Conservation (phyloP, 2,888 invertebrate species). For the Ophion obscuratus region DNA sequence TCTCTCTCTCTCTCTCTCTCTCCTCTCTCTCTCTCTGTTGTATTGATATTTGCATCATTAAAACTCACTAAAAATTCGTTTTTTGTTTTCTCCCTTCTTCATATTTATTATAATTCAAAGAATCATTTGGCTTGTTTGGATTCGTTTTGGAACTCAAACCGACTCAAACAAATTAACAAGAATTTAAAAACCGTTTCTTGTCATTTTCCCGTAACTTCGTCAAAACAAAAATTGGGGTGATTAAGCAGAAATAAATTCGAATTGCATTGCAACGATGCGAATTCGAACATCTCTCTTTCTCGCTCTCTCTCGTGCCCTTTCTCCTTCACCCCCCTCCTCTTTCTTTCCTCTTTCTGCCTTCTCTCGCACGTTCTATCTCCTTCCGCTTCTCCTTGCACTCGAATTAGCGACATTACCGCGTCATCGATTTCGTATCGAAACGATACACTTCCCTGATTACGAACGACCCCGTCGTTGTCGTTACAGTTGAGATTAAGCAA, state of each 20-base stretch:
- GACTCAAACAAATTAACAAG: too few species aligned
- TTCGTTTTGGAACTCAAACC: too few species aligned
- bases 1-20: too few species aligned
- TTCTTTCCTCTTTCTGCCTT: background rate
- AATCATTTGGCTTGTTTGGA: too few species aligned
- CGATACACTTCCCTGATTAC: background rate
- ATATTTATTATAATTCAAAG: background rate
- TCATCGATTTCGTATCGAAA: conserved; percentile 29
- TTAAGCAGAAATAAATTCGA: background rate
- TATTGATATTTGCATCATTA: too few species aligned
- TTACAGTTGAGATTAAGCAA: background rate
- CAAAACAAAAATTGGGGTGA: background rate
- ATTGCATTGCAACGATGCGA: background rate
- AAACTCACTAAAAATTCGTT: too few species aligned
- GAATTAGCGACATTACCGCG: conserved; percentile 29
- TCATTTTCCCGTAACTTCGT: background rate
- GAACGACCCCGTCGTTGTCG: background rate
- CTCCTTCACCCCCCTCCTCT: too few species aligned
- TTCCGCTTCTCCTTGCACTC: background rate
- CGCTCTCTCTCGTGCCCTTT: too few species aligned
- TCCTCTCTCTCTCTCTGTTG: too few species aligned
- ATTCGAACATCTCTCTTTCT: background rate
- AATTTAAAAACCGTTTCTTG: too few species aligned
- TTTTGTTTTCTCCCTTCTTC: background rate
- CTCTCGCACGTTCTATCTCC: background rate